Evolutionary conservation across 2,113 vertebrate species (phyloP), one percentile per base, ranked within the genome.

Genomic region (Eretmochelys imbricata): DNA sequence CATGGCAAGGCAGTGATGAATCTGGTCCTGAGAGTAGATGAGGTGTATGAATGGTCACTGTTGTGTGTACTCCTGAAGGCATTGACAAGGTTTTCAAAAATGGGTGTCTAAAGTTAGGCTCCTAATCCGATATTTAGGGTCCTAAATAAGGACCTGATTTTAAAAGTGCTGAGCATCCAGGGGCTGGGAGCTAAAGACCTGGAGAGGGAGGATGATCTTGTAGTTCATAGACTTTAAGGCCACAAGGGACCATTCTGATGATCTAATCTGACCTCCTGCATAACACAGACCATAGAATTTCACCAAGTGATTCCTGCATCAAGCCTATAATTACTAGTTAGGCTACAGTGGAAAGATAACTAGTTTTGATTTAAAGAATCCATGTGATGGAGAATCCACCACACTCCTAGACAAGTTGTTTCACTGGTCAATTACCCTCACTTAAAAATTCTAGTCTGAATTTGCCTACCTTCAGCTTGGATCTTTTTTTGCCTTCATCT

Each of bases 161-260:
- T 85, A 75, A 76, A 2, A 48, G 35, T 29, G 20, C 51, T 89
- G 75, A n/a, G 51, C 84, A 54, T 87, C 31, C 59, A 38, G 8
- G n/a, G 84, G 81, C 35, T 89, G 48, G 7, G 1, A 76, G 17
- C 12, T 0, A 0, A 31, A 93, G 51, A 13, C 46, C 12, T 22
- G 89, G 29, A 49, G 69, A 17, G 57, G 49, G 38, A 80, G 48
- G 31, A 80, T 0, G 0, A 31, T 50, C 29, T 69, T 4, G 0
- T 35, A 12, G n/a, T 35, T 90, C 55, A 50, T 46, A 55, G 80
- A 87, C 8, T 29, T 29, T 46, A 42, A 89, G 46, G 53, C 82
- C 22, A 42, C 22, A 4, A 10, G 46, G 4, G 3, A 2, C 9
- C 82, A 8, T n/a, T 17, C 10, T 13, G 8, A 50, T 42, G 13